These are phyloP conservation scores for Amblyjoppa proteus DNA, from an alignment of 2,888 invertebrate species.

Conservation along the genomic window DNA sequence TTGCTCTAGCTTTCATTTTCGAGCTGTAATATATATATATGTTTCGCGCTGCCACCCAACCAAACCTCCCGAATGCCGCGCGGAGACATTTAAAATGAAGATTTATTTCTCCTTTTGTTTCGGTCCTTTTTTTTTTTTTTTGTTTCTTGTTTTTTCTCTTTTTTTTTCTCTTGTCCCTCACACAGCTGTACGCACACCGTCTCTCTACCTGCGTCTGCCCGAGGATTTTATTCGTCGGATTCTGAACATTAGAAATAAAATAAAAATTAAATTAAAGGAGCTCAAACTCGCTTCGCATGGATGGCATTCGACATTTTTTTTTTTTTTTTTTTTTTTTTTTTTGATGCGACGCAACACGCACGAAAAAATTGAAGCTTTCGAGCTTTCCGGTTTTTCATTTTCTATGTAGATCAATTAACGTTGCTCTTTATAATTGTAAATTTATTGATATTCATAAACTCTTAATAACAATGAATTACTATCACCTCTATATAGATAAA, in stretches of 20 bases:
- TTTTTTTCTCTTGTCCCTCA: neutral
- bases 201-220: neutral
- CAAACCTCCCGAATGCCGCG: constrained; percentile 35
- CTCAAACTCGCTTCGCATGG: too few species aligned
- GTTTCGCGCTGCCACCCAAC: constrained; percentile 48
- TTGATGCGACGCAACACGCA: neutral
- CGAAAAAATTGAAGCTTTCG: neutral
- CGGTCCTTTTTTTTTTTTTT: neutral
- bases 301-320: neutral
- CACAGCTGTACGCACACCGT: neutral
- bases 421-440: too few species aligned
- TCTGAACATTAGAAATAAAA: neutral
- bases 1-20: constrained; percentile 75
- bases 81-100: constrained; percentile 52
- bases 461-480: too few species aligned
- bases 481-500: too few species aligned
- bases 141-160: constrained; percentile 45
- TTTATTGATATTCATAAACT: too few species aligned
- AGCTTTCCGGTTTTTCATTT: neutral
- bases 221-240: neutral
- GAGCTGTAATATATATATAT: constrained; percentile 73
- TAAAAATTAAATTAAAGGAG: neutral
- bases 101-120: constrained; percentile 59
- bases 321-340: neutral
- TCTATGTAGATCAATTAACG: neutral